phyloP scores from a whole-genome alignment of 2,113 vertebrate genomes.

The Callionymus lyra region DNA sequence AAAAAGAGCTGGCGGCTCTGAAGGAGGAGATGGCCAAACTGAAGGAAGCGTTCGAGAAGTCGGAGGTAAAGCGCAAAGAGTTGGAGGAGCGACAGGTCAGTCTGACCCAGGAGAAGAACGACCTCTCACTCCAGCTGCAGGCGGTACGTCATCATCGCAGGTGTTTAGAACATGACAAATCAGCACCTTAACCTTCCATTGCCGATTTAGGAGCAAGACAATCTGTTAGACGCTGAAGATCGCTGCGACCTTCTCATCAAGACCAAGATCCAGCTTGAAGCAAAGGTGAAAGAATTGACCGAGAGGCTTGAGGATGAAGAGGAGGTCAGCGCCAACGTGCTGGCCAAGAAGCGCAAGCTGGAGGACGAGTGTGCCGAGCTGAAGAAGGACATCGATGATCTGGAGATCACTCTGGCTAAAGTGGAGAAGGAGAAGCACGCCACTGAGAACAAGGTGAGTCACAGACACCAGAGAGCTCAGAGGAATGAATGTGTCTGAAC shows the following conservation, averaged over 20 bases:
- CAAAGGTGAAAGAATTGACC: slow-evolving; percentile 80
- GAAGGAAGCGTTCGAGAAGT: slow-evolving; percentile 81
- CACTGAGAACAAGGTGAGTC: slow-evolving; percentile 84
- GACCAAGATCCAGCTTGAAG: slow-evolving; percentile 86
- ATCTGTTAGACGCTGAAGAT: slow-evolving; percentile 85
- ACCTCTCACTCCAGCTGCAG: slow-evolving; percentile 84
- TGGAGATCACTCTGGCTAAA: slow-evolving; percentile 87
- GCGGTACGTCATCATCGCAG: slow-evolving; percentile 67
- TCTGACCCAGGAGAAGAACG: slow-evolving; percentile 88
- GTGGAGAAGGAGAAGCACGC: slow-evolving; percentile 94
- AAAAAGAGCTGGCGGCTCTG: slow-evolving; percentile 79
- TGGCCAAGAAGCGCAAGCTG: slow-evolving; percentile 80
- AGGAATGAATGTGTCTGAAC: background rate
- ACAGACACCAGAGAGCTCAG: background rate
- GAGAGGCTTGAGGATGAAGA: slow-evolving; percentile 89
- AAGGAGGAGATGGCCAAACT: slow-evolving; percentile 82
- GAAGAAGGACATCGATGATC: slow-evolving; percentile 90
- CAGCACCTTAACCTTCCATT: background rate
- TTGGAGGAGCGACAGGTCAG: slow-evolving; percentile 87
- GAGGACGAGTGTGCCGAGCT: slow-evolving; percentile 87
- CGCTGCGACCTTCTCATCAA: slow-evolving; percentile 90
- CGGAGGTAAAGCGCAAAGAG: slow-evolving; percentile 81
- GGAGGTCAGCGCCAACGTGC: slow-evolving; percentile 76
- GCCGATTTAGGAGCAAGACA: slow-evolving; percentile 81
- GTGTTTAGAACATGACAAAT: background rate